Evolutionary conservation across 2,888 invertebrate species (phyloP).

Genomic region (Ormyrus nitidulus): DNA sequence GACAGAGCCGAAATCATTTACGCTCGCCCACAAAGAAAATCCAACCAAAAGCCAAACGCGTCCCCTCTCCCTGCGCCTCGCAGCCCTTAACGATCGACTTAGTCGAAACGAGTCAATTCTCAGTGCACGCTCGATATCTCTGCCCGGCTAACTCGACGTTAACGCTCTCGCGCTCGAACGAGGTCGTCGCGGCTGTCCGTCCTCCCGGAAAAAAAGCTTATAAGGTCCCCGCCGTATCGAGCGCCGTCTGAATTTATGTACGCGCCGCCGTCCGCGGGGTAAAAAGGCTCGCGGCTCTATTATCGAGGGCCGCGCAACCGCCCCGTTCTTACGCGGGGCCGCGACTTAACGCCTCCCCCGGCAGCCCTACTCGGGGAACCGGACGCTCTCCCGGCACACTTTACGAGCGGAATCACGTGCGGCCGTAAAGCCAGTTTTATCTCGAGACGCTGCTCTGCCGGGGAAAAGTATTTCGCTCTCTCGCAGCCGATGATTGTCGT

Average conservation of each 20-base stretch:
- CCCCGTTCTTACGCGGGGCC: neutral
- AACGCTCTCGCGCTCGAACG: too few species aligned
- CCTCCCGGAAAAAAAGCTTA: neutral
- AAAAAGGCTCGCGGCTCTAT: neutral
- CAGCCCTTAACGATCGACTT: too few species aligned
- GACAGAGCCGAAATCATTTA: too few species aligned
- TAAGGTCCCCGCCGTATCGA: conserved; percentile 4
- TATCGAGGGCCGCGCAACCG: neutral
- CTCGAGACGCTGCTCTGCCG: conserved; percentile 5
- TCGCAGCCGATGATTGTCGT: conserved; percentile 5
- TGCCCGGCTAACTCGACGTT: too few species aligned
- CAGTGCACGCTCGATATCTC: too few species aligned
- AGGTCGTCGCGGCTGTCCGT: neutral
- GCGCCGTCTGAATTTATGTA: conserved; percentile 18
- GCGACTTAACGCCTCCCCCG: conserved; percentile 8
- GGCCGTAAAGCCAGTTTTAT: conserved; percentile 44
- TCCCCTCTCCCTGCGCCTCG: too few species aligned
- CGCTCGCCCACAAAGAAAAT: too few species aligned
- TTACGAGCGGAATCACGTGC: conserved; percentile 42
- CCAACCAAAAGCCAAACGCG: too few species aligned
- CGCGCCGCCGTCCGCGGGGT: neutral
- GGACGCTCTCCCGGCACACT: conserved; percentile 16
- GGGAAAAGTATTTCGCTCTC: conserved; percentile 22
- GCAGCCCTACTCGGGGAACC: neutral
- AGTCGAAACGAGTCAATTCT: too few species aligned